A percentile compares a stretch with the other conserved stretches of the same genome.
Evolutionary conservation across 2,113 vertebrate genomes (phyloP).

Genomic region (Chaetodon trifascialis): DNA sequence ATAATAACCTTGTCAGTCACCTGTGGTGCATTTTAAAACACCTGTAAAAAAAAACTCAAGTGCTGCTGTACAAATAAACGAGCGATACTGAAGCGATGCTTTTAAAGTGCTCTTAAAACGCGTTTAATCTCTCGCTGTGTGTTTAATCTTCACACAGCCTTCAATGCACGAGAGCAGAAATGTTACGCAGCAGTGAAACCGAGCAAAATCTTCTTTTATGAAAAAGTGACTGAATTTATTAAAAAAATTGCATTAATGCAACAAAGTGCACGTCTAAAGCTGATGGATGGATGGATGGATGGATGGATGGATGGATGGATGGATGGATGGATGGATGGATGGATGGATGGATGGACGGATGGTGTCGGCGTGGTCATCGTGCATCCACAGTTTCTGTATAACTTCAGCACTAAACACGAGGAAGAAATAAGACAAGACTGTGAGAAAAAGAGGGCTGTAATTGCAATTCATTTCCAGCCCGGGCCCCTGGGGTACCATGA

Average conservation of each 20-base stretch:
- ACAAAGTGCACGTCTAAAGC: neutral
- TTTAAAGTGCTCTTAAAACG: neutral
- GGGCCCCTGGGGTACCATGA: constrained; percentile 68
- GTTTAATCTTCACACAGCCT: neutral
- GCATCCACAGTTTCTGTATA: constrained; percentile 5
- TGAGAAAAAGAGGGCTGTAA: constrained; percentile 87
- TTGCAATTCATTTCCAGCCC: constrained; percentile 93
- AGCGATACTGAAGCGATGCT: neutral
- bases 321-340: neutral
- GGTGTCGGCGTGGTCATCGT: constrained; percentile 18
- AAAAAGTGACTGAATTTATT: neutral
- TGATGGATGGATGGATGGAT: too few relatives aligned
- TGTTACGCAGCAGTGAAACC: too few relatives aligned
- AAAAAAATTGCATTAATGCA: neutral
- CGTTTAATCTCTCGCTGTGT: neutral
- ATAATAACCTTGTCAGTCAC: neutral
- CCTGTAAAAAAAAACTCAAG: too few relatives aligned
- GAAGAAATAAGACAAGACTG: constrained; percentile 85
- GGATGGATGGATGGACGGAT: neutral
- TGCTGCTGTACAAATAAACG: too few relatives aligned
- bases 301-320: neutral
- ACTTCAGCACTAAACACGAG: constrained; percentile 19
- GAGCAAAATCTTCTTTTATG: neutral
- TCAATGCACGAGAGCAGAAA: too few relatives aligned
- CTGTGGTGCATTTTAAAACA: too few relatives aligned